Evolutionary conservation across 92 coral and sea anemone species (phyloP), one percentile per base, ranked within the genome.

Genomic region (Umimayanthus chanpuru): DNA sequence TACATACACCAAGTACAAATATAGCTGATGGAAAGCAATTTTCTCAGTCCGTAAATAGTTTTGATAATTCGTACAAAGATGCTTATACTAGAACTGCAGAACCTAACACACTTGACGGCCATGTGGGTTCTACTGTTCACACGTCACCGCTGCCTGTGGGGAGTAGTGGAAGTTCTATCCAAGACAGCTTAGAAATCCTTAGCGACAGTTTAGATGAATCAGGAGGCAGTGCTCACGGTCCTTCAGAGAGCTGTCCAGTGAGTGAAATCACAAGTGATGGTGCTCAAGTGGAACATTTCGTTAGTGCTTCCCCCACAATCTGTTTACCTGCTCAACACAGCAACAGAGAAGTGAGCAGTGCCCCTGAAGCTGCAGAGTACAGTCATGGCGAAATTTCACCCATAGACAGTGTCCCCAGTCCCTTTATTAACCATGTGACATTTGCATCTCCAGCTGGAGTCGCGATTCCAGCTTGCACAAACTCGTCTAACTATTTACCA

Each of bases 181-280:
- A 87, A 43, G 94, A 92, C 71, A 95, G 98, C 80, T 77, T 93
- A 77, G 98, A 95, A 73, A 65, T 88, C 25, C 50, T 89, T 0
- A 87, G 85, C 18, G 98, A 95, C 77, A 95, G 98, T 80, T 88
- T 95, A 73, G 96, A 95, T 9, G 90, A 38, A 20, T 47, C 79
- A 20, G 82, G 88, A n/a, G 25, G 55, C 25, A 32, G 26, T 50
- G 18, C 16, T 74, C 73, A 21, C 9, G 32, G 47, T 11, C 6
- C 67, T 5, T 70, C 61, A 38, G 89, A 56, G 8, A 50, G 64
- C n/a, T 66, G 40, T 25, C 41, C 5, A 21, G 68, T 20, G 66
- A 32, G n/a, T 18, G 88, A 76, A 28, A 66, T 14, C 73, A 58
- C 14, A 58, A 44, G 20, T 29, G 65, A 47, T 76, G 49, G 15